phyloP scores from a whole-genome alignment of 2,113 vertebrate genomes.

The Nibea coibor region DNA sequence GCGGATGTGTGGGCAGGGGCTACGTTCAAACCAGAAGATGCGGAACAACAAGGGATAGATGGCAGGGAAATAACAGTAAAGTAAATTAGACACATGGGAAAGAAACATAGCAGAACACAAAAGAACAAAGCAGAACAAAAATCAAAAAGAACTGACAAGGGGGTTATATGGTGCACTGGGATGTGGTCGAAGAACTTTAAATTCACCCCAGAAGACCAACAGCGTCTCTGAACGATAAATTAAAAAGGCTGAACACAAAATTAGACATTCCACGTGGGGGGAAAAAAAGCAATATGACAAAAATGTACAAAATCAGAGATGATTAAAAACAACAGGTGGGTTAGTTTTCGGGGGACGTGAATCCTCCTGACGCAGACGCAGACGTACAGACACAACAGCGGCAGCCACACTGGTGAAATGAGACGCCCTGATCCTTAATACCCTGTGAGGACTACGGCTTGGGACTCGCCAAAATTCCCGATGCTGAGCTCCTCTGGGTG shows the following conservation, averaged over 20 bases:
- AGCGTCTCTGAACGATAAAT: conserved; percentile 54
- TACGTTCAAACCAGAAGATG: conserved; percentile 85
- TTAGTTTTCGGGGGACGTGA: conserved; percentile 50
- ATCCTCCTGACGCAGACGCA: conserved; percentile 39
- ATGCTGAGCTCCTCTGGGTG: conserved; percentile 53
- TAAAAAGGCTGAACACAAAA: conserved; percentile 66
- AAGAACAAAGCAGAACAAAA: conserved; percentile 69
- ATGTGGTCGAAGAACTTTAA: conserved; percentile 35
- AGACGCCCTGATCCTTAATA: conserved; percentile 34
- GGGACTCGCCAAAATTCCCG: conserved; percentile 16
- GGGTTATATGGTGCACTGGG: conserved; percentile 59
- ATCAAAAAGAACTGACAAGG: conserved; percentile 58
- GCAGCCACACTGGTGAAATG: conserved; percentile 48
- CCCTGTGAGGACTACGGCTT: conserved; percentile 20
- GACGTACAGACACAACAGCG: conserved; percentile 51
- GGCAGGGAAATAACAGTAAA: conserved; percentile 73
- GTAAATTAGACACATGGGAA: conserved; percentile 76
- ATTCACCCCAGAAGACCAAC: conserved; percentile 52
- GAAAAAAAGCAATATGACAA: conserved; percentile 40
- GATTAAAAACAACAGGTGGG: conserved; percentile 54
- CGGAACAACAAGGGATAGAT: conserved; percentile 67
- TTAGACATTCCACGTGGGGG: conserved; percentile 60
- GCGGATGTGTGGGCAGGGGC: conserved; percentile 90
- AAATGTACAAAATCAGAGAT: conserved; percentile 49
- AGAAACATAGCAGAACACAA: conserved; percentile 68